Conservation (phyloP, 2,797 vertebrate species). For the Botia almorhae region DNA sequence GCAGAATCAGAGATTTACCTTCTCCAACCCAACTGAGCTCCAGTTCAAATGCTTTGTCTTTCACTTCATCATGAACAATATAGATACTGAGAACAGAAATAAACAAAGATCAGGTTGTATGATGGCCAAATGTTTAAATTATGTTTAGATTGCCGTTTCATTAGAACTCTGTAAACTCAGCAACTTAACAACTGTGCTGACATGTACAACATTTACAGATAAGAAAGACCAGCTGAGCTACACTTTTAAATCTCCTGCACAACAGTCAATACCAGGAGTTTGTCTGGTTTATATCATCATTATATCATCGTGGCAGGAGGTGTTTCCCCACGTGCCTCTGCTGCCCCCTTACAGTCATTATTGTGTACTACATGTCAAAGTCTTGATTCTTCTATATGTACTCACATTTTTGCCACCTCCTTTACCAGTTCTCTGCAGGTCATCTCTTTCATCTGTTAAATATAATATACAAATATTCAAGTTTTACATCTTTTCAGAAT, state of each 20-base stretch:
- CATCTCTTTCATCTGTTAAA: conserved; percentile 93
- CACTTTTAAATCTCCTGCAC: conserved; percentile 7
- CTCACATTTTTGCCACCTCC: conserved; percentile 99
- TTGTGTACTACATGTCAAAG: background rate
- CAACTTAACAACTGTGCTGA: background rate
- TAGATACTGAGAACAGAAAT: conserved; percentile 85
- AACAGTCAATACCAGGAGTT: background rate
- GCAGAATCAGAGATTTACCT: conserved; percentile 72
- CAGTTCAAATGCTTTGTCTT: conserved; percentile 97
- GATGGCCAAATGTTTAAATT: conserved; percentile 3
- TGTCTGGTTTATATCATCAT: conserved; percentile 10
- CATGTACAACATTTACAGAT: background rate
- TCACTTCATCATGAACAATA: conserved; percentile 98
- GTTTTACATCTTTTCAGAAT: no score
- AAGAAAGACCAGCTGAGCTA: conserved; percentile 5
- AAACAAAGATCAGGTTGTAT: background rate
- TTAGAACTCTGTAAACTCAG: conserved; percentile 7
- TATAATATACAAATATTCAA: background rate
- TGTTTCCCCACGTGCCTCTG: background rate
- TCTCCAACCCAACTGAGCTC: conserved; percentile 99
- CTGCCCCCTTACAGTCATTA: background rate
- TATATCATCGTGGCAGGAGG: background rate
- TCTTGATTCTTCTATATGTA: conserved; percentile 44
- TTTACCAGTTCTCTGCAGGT: conserved; percentile 95
- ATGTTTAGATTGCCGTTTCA: background rate